Evolutionary conservation across 2,113 vertebrate genomes (phyloP), one percentile per base, ranked within the genome.

Genomic region (Xiphorhynchus elegans): DNA sequence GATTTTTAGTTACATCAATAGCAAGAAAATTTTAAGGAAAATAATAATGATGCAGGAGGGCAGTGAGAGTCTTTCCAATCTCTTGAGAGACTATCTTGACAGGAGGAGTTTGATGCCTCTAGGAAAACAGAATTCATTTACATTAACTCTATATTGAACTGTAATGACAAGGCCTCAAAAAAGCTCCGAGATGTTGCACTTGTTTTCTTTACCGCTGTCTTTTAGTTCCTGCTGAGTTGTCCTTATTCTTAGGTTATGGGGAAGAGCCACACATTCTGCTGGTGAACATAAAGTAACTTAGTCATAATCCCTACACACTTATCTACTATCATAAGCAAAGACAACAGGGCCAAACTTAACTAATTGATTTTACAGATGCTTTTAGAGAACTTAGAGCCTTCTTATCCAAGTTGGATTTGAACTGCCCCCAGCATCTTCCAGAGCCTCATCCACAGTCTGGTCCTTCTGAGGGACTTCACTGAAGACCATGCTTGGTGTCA

Each of bases 71-170:
- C 59, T 76, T 92, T 72, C 56, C 84, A 76, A 47, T 85, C 89
- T 96, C 82, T 59, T 69, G 75, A 79, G 88, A 89, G 77, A 64
- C 84, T 82, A 49, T 84, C 78, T 91, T 96, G 94, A 96, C 92
- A 96, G 85, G 62, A 95, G 49, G 69, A 96, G 73, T 93, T 67
- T 93, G 92, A 93, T 94, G 84, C 82, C 73, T 95, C 89, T 90
- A 53, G 84, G 91, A 96, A 95, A 96, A 88, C 26, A 79, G 91
- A 96, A 94, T 93, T 94, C 16, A 92, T 94, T 97, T 94, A 63
- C 58, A 49, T 17, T 62, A 88, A 77, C 58, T 87, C 78, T 79
- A 28, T 82, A 87, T 63, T 86, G 77, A 91, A 17, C 53, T 67
- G 75, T n/a, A 90, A 94, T 68, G 75, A 93, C 68, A 90, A 53